Evolutionary conservation across 2,888 invertebrate genomes (phyloP).

Genomic region (Lasioglossum zephyrum): DNA sequence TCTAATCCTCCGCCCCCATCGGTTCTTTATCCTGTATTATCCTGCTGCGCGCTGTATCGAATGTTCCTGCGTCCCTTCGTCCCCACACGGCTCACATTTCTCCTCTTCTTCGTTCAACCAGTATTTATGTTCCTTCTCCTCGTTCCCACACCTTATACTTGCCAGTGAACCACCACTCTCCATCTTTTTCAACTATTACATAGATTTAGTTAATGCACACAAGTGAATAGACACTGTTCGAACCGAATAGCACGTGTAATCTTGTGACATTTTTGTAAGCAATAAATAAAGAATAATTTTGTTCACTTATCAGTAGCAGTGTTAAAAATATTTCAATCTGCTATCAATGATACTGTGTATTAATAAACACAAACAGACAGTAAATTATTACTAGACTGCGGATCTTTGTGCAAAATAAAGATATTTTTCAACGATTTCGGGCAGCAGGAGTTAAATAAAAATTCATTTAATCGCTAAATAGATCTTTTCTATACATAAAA

Average conservation of each 20-base stretch:
- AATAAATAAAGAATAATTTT: not conserved
- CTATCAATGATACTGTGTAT: too few species aligned
- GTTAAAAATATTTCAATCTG: too few species aligned
- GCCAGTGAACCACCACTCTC: not conserved
- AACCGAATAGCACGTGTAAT: not conserved
- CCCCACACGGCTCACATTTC: conserved; percentile 9
- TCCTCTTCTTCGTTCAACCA: conserved; percentile 8
- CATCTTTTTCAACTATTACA: not conserved
- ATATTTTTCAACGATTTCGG: too few species aligned
- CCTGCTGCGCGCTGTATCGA: conserved; percentile 1
- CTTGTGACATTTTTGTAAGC: not conserved
- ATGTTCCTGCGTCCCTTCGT: conserved; percentile 4
- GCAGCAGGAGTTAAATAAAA: too few species aligned
- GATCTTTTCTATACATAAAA: too few species aligned
- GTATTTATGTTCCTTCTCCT: not conserved
- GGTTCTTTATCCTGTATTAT: conserved; percentile 7
- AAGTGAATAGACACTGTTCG: not conserved
- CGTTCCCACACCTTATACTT: not conserved
- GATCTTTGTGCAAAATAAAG: too few species aligned
- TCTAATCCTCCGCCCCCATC: conserved; percentile 14
- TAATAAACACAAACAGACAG: too few species aligned
- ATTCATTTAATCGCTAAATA: too few species aligned
- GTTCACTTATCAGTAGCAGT: too few species aligned
- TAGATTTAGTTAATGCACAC: not conserved
- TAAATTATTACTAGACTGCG: too few species aligned